Conservation (phyloP, 2,113 vertebrate genomes). For the Probosciger aterrimus region DNA sequence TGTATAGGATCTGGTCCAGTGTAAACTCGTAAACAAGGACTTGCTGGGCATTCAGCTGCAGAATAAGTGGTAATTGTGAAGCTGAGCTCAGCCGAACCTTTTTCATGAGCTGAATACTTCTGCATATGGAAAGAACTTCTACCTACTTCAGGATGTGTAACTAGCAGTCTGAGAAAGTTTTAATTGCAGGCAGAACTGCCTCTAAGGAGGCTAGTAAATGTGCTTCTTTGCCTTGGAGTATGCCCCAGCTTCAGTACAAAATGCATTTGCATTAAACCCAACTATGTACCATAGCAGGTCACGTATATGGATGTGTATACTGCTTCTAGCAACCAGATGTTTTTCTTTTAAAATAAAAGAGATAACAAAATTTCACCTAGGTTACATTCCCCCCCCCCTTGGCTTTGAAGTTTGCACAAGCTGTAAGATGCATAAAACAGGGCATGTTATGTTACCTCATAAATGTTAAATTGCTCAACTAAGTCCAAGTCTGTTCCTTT, state of each 20-base stretch:
- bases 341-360: constrained; percentile 30
- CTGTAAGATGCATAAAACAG: constrained; percentile 22
- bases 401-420: constrained; percentile 23
- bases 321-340: background rate
- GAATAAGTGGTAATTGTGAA: background rate
- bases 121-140: background rate
- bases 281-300: background rate
- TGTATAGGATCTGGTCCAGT: background rate
- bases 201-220: background rate
- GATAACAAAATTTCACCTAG: constrained; percentile 21
- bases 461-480: constrained; percentile 94
- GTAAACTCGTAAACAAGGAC: constrained; percentile 13
- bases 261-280: background rate
- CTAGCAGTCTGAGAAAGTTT: constrained; percentile 5
- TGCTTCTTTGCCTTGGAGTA: background rate
- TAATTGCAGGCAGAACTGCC: background rate
- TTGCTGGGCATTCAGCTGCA: background rate
- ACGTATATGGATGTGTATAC: background rate
- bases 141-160: background rate
- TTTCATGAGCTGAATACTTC: background rate
- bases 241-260: background rate
- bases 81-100: background rate
- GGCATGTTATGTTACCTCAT: constrained; percentile 82
- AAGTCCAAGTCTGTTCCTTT: constrained; percentile 95
- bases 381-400: background rate